phyloP scores from a whole-genome alignment of 2,888 invertebrate genomes.

The Sabatieria punctata region DNA sequence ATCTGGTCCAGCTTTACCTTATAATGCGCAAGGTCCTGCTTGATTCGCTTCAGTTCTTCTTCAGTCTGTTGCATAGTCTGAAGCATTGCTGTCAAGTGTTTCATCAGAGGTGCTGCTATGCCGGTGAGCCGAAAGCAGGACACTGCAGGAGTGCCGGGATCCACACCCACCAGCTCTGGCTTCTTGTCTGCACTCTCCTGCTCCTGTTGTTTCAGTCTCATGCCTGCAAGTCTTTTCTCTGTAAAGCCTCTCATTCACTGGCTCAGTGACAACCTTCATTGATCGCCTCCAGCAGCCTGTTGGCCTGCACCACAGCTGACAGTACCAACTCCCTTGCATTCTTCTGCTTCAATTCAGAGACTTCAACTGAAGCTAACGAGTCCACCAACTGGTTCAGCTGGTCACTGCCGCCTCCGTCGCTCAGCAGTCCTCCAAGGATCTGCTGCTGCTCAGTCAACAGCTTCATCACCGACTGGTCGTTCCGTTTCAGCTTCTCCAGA shows the following conservation, averaged over 20 bases:
- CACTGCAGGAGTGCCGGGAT: conserved; percentile 20
- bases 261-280: conserved; percentile 14
- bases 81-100: conserved; percentile 27
- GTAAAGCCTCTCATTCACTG: neutral
- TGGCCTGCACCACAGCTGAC: conserved; percentile 31
- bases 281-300: conserved; percentile 26
- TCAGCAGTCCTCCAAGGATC: conserved; percentile 20
- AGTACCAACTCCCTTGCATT: conserved; percentile 24
- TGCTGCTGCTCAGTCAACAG: conserved; percentile 22
- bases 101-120: conserved; percentile 30
- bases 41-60: conserved; percentile 23
- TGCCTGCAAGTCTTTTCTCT: conserved; percentile 7
- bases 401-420: neutral
- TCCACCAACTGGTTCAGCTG: neutral
- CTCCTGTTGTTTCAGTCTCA: conserved; percentile 18
- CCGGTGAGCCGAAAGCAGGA: conserved; percentile 25
- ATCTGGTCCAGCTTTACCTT: no score
- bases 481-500: conserved; percentile 31
- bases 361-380: neutral
- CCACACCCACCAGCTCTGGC: conserved; percentile 16
- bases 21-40: conserved; percentile 17
- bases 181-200: conserved; percentile 13
- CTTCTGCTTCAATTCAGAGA: conserved; percentile 18
- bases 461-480: conserved; percentile 22
- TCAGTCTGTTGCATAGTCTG: conserved; percentile 21